Base-by-base conservation (phyloP, 1,140 invertebrate species). In the Atta colombica region DNA sequence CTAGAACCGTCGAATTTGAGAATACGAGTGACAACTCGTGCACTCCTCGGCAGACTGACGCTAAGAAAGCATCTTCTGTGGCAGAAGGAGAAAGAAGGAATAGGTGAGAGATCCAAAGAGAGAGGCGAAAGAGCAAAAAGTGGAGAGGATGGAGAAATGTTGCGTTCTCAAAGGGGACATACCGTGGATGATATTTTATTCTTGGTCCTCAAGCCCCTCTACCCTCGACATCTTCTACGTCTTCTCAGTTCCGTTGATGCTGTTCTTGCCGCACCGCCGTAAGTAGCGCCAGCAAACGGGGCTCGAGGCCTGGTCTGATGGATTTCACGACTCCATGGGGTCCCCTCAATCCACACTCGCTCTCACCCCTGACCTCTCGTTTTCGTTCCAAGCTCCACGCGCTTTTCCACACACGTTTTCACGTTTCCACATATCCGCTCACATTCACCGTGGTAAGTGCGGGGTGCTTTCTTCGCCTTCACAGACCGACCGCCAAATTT, bases 321-420 rank as follows among this genome's bases (percentile, higher is more conserved):
- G 93, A 94, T 94, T 94, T 94, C 93, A 94, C 91, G 93, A 93
- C 92, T 90, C 93, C 93, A 89, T 90, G 61, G 93, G 93, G 93
- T 93, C 91, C 91, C 91, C 90, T 94, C 93, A 93, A 94, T 94
- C 91, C 92, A 93, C 90, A 71, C 91, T 92, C 90, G 72, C 81
- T 88, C 77, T 85, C 88, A 75, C 88, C 88, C 86, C 69, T 90
- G 86, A 91, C 87, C 91, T 85, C 87, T 85, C 87, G 77, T 55
- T 53, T 69, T 86, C 88, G 81, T 74, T 77, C 77, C 84, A 80
- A 82, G 87, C 88, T 86, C 81, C 85, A 69, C 82, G 82, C 82
- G 75, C 84, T 91, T 84, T 88, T 86, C 87, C 86, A 81, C 87
- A 86, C 71, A 88, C 86, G 75, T 89, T 87, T 87, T 87, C 89